These are phyloP conservation scores for Microctonus aethiopoides DNA, from an alignment of 2,888 invertebrate species.

Conservation along the genomic window DNA sequence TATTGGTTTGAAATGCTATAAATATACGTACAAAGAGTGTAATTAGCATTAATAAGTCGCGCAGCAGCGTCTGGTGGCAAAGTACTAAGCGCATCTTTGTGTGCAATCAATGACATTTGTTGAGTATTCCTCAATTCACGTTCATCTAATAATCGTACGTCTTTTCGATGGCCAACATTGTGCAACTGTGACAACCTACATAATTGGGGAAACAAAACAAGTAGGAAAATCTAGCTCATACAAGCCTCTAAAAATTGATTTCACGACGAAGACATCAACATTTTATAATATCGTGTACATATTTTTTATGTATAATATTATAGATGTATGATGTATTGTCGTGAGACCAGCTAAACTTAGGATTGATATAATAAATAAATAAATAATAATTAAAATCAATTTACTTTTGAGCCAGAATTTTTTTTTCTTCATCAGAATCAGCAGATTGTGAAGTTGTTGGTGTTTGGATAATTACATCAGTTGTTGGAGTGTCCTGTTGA, in stretches of 20 bases:
- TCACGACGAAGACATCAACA: no score
- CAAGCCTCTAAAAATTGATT: constrained; percentile 14
- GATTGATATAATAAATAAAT: no score
- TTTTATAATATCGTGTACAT: no score
- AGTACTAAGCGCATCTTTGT: constrained; percentile 76
- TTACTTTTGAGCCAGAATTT: constrained; percentile 63
- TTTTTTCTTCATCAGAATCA: constrained; percentile 59
- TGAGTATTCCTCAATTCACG: constrained; percentile 78
- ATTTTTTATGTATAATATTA: no score
- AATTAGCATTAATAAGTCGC: constrained; percentile 79
- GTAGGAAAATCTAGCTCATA: constrained; percentile 54
- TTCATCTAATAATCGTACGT: constrained; percentile 80
- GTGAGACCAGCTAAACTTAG: no score
- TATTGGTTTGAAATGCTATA: neutral
- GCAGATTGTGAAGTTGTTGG: constrained; percentile 56
- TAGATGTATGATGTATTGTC: no score
- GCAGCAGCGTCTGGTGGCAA: constrained; percentile 80
- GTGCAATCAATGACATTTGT: constrained; percentile 79
- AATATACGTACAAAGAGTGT: constrained; percentile 77
- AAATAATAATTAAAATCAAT: constrained; percentile 42
- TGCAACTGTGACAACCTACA: constrained; percentile 79
- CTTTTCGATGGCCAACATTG: constrained; percentile 79
- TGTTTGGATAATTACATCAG: constrained; percentile 53
- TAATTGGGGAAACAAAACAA: neutral
- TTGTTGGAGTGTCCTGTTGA: constrained; percentile 38